phyloP scores from a whole-genome alignment of 1,140 invertebrate species.

The Drosophila kepulauana region DNA sequence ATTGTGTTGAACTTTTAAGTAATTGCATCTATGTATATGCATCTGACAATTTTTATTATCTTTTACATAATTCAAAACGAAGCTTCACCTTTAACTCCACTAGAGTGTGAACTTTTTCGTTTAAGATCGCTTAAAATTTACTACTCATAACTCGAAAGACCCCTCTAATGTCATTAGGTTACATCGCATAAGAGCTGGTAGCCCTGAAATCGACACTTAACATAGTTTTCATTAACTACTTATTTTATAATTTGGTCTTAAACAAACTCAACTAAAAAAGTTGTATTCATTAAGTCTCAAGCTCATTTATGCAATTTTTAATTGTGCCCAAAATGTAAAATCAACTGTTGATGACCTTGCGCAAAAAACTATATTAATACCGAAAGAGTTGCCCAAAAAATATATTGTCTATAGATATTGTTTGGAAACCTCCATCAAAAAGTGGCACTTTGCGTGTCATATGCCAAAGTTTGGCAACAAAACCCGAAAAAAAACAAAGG shows the following conservation, averaged over 20 bases:
- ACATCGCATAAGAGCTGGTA: conserved; percentile 11
- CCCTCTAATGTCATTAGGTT: neutral
- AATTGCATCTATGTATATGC: neutral
- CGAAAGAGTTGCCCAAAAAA: conserved; percentile 5
- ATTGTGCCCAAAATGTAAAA: conserved; percentile 14
- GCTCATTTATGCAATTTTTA: conserved; percentile 27
- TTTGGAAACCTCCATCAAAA: conserved; percentile 46
- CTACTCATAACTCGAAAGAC: neutral
- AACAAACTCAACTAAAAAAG: conserved; percentile 11
- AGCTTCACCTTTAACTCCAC: neutral
- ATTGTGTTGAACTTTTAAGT: neutral
- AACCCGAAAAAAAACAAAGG: conserved; percentile 1
- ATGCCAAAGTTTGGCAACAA: conserved; percentile 66
- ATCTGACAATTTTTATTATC: neutral
- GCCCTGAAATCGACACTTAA: conserved; percentile 17
- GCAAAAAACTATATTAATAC: conserved; percentile 6
- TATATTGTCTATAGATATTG: conserved; percentile 19
- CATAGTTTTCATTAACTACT: conserved; percentile 16
- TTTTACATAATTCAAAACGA: conserved; percentile 1
- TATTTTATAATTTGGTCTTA: conserved; percentile 15
- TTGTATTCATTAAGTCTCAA: conserved; percentile 22
- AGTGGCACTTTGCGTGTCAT: conserved; percentile 68
- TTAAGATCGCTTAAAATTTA: neutral
- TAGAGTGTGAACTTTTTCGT: conserved; percentile 5
- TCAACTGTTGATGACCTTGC: conserved; percentile 31